Percentiles rank a stretch among this genome's conserved stretches.
Conservation (phyloP, 2,113 vertebrate genomes). For the Murina feae region DNA sequence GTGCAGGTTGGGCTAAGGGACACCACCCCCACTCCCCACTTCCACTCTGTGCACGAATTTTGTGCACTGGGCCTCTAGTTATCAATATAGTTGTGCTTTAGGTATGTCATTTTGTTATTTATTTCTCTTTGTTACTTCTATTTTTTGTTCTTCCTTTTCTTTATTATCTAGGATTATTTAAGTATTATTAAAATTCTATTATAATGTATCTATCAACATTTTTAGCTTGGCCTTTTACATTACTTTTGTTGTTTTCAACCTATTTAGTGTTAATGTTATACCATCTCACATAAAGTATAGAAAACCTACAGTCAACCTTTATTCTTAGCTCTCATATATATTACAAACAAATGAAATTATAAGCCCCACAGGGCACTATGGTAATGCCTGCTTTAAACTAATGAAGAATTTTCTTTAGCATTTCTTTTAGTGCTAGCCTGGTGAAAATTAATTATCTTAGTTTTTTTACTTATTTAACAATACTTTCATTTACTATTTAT, state of each 20-base stretch:
- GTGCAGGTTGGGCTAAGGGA: too few relatives aligned
- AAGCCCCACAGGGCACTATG: not conserved
- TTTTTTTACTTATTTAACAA: not conserved
- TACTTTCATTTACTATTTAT: not conserved
- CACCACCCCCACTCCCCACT: too few relatives aligned
- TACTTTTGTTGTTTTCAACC: not conserved
- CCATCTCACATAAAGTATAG: not conserved
- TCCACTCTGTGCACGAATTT: too few relatives aligned
- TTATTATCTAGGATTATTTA: not conserved
- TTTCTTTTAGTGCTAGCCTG: not conserved
- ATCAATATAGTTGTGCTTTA: not conserved
- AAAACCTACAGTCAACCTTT: not conserved
- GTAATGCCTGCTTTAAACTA: not conserved
- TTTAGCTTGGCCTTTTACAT: not conserved
- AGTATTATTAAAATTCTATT: not conserved
- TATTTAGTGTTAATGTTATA: not conserved
- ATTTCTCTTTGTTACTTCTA: not conserved
- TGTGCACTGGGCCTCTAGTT: too few relatives aligned
- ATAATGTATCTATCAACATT: not conserved
- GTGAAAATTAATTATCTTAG: not conserved
- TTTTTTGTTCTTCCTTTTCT: not conserved
- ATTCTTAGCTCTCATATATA: not conserved
- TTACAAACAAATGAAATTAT: not conserved
- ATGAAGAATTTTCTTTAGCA: not conserved
- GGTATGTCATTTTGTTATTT: not conserved